Conservation (phyloP, 2,888 invertebrate species). For the Ypsolopha sequella region DNA sequence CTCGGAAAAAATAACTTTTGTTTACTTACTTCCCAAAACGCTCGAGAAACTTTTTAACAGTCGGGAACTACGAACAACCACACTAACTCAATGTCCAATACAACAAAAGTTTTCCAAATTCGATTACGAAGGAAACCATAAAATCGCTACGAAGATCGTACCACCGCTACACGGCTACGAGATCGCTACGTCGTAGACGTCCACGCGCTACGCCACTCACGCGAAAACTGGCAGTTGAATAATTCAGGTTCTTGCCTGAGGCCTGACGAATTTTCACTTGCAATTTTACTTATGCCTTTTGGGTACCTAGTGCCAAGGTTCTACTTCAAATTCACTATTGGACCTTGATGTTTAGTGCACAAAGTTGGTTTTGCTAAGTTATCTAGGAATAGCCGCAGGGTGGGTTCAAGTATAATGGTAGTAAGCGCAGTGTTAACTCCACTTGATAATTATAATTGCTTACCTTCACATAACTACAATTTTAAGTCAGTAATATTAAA, state of each 20-base stretch:
- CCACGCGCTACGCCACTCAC: slow-evolving; percentile 26
- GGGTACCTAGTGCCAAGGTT: too few species aligned
- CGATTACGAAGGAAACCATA: slow-evolving; percentile 1
- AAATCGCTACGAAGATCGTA: slow-evolving; percentile 12
- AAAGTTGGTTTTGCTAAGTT: too few species aligned
- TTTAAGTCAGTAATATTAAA: too few species aligned
- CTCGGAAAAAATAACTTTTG: neutral
- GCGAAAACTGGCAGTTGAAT: slow-evolving; percentile 27
- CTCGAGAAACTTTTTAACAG: neutral
- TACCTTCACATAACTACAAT: too few species aligned
- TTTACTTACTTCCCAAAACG: neutral
- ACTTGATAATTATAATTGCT: too few species aligned
- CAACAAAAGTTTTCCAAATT: neutral
- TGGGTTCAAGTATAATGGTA: too few species aligned
- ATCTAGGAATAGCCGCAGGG: too few species aligned
- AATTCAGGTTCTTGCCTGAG: slow-evolving; percentile 4
- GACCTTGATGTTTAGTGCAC: too few species aligned
- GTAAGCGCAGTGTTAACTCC: too few species aligned
- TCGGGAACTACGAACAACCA: neutral
- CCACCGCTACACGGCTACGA: slow-evolving; percentile 13
- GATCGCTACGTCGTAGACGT: slow-evolving; percentile 38
- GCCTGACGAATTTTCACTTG: neutral
- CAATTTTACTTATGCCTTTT: neutral
- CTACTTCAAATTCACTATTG: too few species aligned
- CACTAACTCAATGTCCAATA: neutral